Percentiles rank a stretch among this genome's conserved stretches.
Evolutionary conservation across 2,888 invertebrate genomes (phyloP).

Genomic region (Tiliacea citrago): DNA sequence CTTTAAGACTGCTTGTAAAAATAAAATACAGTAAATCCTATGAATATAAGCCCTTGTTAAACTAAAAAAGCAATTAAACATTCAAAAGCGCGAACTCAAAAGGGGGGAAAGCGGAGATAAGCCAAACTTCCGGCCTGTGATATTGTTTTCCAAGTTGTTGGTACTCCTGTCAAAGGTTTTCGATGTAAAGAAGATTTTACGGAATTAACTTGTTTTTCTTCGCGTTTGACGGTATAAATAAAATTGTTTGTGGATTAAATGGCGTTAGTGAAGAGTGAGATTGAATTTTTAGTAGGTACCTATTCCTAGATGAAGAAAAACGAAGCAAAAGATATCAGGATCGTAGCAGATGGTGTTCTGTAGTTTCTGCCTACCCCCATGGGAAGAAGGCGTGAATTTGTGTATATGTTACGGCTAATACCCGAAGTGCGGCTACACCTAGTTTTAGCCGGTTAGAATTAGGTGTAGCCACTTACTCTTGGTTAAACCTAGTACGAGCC

Average conservation of each 20-base stretch:
- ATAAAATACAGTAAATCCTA: not conserved
- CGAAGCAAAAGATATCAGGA: no score
- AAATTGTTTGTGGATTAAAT: constrained; percentile 13
- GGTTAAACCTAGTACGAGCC: no score
- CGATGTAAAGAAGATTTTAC: constrained; percentile 37
- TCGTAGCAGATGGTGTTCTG: no score
- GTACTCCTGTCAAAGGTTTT: constrained; percentile 41
- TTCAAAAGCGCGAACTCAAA: constrained; percentile 62
- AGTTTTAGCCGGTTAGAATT: no score
- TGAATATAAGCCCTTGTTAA: constrained; percentile 37
- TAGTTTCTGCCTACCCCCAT: no score
- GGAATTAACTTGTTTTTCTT: constrained; percentile 30
- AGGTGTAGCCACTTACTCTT: no score
- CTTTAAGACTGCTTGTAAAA: not conserved
- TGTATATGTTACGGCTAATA: no score
- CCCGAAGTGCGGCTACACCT: no score
- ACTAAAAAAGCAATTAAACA: constrained; percentile 69
- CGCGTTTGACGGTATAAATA: constrained; percentile 11
- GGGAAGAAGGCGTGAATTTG: no score
- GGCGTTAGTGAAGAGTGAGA: not conserved
- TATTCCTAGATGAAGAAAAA: no score
- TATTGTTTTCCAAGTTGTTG: constrained; percentile 65
- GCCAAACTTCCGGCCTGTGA: constrained; percentile 57
- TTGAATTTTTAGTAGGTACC: not conserved
- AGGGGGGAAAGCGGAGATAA: constrained; percentile 53